phyloP scores from a whole-genome alignment of 2,113 vertebrate genomes.

The Trachemys scripta region DNA sequence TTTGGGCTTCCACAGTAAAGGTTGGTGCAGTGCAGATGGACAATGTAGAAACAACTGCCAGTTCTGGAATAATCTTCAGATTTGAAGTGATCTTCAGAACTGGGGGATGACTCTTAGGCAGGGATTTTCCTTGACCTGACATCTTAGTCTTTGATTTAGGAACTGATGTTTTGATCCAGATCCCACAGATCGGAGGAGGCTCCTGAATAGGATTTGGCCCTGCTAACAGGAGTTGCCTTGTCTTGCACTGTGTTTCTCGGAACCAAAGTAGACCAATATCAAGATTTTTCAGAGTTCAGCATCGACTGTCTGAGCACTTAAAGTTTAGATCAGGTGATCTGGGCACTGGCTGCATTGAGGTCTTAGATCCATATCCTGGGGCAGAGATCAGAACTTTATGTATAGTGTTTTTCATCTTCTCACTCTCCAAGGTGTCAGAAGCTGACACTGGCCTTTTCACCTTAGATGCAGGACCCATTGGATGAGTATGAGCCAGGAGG shows the following conservation, averaged over 20 bases:
- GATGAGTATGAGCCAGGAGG: not conserved
- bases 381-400: not conserved
- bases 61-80: not conserved
- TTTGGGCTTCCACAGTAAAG: not conserved
- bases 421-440: not conserved
- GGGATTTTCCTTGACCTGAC: not conserved
- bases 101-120: not conserved
- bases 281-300: not conserved
- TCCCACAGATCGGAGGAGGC: not conserved
- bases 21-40: too few relatives aligned
- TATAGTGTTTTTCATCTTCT: not conserved
- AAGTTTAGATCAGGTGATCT: not conserved
- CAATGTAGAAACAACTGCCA: not conserved
- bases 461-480: accelerated
- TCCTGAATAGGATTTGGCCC: not conserved
- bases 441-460: not conserved
- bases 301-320: not conserved
- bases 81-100: not conserved
- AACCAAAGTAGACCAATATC: not conserved
- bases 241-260: not conserved
- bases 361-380: not conserved
- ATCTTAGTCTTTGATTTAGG: not conserved
- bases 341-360: not conserved
- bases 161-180: not conserved
- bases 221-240: not conserved